Evolutionary conservation across 2,797 vertebrate species (phyloP), one percentile per base, ranked within the genome.

Genomic region (Streptopelia turtur): DNA sequence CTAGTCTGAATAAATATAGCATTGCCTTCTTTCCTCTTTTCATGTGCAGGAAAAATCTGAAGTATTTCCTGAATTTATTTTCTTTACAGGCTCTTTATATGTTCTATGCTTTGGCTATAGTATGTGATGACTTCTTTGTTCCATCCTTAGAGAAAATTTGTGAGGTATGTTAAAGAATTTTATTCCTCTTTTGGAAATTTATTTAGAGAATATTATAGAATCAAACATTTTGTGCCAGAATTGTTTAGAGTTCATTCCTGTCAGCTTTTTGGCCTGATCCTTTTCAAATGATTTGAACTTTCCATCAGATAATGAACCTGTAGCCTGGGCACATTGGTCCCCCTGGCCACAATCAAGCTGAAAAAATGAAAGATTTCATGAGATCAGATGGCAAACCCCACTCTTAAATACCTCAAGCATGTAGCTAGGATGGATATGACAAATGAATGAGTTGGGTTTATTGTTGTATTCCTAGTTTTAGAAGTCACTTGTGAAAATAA

Each of bases 71-170:
- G 39, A 25, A 45, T 52, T 13, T 80, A 9, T 94, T 96, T 88
- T 92, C 37, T 93, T 76, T 43, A 4, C 96, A 99, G 99, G 97
- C 99, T 41, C 98, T 99, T 93, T 99, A 99, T 97, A 99, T 99
- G 99, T 99, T 99, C 96, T 98, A 99, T 77, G 99, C 99, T 56
- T 98, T 99, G 95, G 99, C 99, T 87, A 99, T 99, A 79, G 98
- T 99, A 45, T 99, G 99, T 6, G 99, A 99, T 8, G 99, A 99
- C 97, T 99, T 99, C 98, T 99, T 99, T 95, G 99, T 99, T 93
- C 99, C 99, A 0, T 98, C 99, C 24, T 98, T 99, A 83, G 99
- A 99, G 97, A 99, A 99, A 97, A 99, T 99, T 95, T 99, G 99
- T 74, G 99, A 99, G 99, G 99, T 99, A 98, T 6, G 87, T 93